Evolutionary conservation across 37 sponge, comb jelly and placozoan species (phyloP).

Genomic region (Mnemiopsis leidyi): DNA sequence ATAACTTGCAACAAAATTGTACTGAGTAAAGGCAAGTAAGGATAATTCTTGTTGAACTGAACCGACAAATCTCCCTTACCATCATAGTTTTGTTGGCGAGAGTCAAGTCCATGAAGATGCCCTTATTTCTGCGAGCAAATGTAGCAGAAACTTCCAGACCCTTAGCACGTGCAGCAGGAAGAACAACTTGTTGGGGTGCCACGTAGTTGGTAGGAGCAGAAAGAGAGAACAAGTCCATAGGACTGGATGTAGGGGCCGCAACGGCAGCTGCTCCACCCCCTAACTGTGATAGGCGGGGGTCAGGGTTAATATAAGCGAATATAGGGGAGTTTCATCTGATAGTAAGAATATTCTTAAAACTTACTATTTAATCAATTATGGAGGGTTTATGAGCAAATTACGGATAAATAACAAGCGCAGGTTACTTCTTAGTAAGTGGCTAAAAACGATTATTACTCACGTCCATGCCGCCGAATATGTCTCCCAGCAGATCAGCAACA

Average conservation of each 20-base stretch:
- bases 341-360: too few relatives aligned
- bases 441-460: too few relatives aligned
- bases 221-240: conserved; percentile 56
- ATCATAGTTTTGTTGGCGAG: conserved; percentile 84
- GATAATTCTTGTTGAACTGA: too few relatives aligned
- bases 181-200: conserved; percentile 70
- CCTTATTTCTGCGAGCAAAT: conserved; percentile 77
- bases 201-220: conserved; percentile 6
- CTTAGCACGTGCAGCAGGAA: conserved; percentile 77
- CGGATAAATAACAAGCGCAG: not conserved
- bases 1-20: too few relatives aligned
- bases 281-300: not conserved
- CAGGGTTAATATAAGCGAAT: not conserved
- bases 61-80: too few relatives aligned
- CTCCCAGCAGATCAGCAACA: conserved; percentile 57
- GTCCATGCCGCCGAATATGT: conserved; percentile 53
- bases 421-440: too few relatives aligned
- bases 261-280: conserved; percentile 19
- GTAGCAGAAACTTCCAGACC: conserved; percentile 84
- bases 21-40: too few relatives aligned
- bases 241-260: not conserved
- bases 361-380: too few relatives aligned
- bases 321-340: not conserved
- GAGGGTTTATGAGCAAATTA: too few relatives aligned
- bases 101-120: conserved; percentile 82